Base-by-base conservation (phyloP, 1,140 invertebrate genomes). In the Palaemon carinicauda region DNA sequence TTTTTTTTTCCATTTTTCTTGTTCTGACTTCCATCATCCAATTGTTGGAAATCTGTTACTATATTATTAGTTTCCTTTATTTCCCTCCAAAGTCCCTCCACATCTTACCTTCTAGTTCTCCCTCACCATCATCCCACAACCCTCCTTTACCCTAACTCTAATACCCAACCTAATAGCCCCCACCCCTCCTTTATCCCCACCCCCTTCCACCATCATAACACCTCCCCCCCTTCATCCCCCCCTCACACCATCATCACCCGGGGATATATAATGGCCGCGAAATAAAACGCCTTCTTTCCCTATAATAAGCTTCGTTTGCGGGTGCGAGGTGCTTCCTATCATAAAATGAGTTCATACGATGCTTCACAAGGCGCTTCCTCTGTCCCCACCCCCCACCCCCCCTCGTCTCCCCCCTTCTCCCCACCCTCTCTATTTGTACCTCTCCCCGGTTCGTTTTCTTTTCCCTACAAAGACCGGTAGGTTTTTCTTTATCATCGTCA, bases 271-370 rank as follows among this genome's bases (percentile, higher is more conserved):
- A 83, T 83, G 81, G 81, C 52, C 53, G 54, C 81, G 73, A 83
- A 83, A 83, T 83, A 83, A 83, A 83, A 83, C 81, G 81, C 81
- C 71, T 69, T 31, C 69, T 73, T 77, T 54, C 52, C 81, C 81
- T 83, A 77, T 83, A 83, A 83, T 83, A 83, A 75, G 81, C 81
- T 83, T 83, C 81, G 81, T 83, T 83, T 83, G 81, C 75, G 81
- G 81, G 51, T 56, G 27, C 41, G 19, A 52, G 50, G 81, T 41
- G 74, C 74, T 83, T 75, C 71, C 51, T 83, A 83, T 77, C 81
- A 83, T 82, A 83, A 83, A 83, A 60, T 83, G 81, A 83, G 53
- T 83, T 83, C 74, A 83, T 83, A 75, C 41, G 81, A 83, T 75
- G 81, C 81, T 83, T 83, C 81, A 83, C 73, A 75, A 75, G 81